A percentile compares a stretch with the other conserved stretches of the same genome.
Evolutionary conservation across 2,797 vertebrate species (phyloP).

Genomic region (Alauda arvensis): DNA sequence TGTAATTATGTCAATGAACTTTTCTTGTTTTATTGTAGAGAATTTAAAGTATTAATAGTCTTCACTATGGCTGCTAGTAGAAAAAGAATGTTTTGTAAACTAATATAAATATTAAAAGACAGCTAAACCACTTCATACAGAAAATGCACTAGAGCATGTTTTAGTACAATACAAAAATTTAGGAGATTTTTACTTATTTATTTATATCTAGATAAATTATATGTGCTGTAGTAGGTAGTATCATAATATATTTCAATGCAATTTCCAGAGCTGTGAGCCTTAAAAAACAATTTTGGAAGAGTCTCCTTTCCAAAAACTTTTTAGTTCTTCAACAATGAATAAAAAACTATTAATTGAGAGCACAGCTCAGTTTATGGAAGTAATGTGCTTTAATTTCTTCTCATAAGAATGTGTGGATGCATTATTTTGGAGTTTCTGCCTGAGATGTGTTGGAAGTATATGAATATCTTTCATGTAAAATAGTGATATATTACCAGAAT

Average conservation of each 20-base stretch:
- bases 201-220: background rate
- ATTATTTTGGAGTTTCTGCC: background rate
- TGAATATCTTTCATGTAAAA: rapidly evolving
- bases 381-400: background rate
- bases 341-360: background rate
- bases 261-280: background rate
- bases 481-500: background rate
- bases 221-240: background rate
- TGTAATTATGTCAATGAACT: background rate
- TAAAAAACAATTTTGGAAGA: background rate
- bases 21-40: background rate
- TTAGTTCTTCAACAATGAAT: background rate
- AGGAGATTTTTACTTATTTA: background rate
- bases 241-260: background rate
- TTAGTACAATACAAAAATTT: background rate
- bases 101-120: background rate
- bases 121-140: background rate
- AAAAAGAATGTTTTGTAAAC: background rate
- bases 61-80: background rate
- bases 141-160: background rate
- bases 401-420: background rate
- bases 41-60: background rate
- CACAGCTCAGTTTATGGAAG: background rate
- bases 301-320: background rate
- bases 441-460: background rate